Evolutionary conservation across 1,140 invertebrate genomes (phyloP).

Genomic region (Helicorthomorpha holstii): DNA sequence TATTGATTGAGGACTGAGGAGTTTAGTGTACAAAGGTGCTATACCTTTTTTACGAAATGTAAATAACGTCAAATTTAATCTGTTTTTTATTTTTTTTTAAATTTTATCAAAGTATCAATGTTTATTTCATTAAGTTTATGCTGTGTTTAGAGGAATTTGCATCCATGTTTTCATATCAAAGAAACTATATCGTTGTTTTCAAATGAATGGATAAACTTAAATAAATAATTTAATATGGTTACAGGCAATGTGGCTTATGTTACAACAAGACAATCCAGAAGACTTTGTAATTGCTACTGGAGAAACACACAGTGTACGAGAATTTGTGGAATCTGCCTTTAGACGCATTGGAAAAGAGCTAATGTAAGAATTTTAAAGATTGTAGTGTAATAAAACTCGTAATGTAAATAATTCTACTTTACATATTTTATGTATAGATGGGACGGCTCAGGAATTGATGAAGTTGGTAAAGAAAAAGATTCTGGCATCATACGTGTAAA

Average conservation of each 20-base stretch:
- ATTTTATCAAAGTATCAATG: no score
- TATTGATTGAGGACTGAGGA: no score
- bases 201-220: no score
- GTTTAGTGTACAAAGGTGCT: no score
- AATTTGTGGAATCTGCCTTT: conserved; percentile 92
- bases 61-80: no score
- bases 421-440: conserved; percentile 35
- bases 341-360: conserved; percentile 41
- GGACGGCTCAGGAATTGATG: conserved; percentile 67
- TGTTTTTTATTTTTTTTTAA: no score
- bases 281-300: conserved; percentile 98
- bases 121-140: no score
- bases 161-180: background rate
- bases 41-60: no score
- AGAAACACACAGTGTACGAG: conserved; percentile 80
- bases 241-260: conserved; percentile 99
- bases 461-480: conserved; percentile 71
- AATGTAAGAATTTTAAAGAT: conserved; percentile 23
- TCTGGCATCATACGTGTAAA: conserved; percentile 65
- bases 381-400: no score
- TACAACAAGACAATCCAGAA: conserved; percentile 82
- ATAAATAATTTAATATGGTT: no score
- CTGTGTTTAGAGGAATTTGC: background rate
- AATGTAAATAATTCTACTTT: conserved; percentile 6
- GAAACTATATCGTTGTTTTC: no score